Percentiles rank a stretch among this genome's conserved stretches.
phyloP scores from a whole-genome alignment of 2,797 vertebrate species.

The Phyllotis vaccarum region DNA sequence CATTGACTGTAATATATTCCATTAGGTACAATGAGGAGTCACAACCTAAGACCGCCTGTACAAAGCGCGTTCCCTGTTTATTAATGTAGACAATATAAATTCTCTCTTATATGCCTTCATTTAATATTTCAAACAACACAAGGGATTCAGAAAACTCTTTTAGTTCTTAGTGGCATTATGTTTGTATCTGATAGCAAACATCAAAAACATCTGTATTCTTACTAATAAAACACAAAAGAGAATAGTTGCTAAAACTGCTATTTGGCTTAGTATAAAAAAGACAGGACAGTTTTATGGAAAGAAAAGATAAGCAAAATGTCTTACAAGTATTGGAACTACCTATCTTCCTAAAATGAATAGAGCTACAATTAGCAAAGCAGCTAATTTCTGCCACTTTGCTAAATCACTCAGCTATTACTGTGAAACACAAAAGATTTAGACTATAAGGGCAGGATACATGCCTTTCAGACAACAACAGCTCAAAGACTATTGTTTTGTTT shows the following conservation, averaged over 20 bases:
- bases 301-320: not conserved
- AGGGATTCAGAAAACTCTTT: not conserved
- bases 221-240: not conserved
- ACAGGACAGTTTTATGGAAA: not conserved
- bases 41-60: not conserved
- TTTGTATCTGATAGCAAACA: not conserved
- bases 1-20: not conserved
- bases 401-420: not conserved
- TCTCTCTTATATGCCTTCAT: not conserved
- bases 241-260: not conserved
- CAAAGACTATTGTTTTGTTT: not conserved
- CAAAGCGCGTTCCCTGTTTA: not conserved
- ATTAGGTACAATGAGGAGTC: not conserved
- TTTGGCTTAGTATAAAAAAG: not conserved
- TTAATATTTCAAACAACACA: not conserved
- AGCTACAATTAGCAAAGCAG: not conserved
- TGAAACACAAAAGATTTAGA: not conserved
- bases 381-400: not conserved
- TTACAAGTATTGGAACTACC: not conserved
- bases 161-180: not conserved
- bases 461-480: not conserved
- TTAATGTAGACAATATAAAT: not conserved
- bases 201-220: not conserved
- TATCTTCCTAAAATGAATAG: not conserved
- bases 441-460: not conserved